Evolutionary conservation across 2,113 vertebrate genomes (phyloP), one percentile per base, ranked within the genome.

Genomic region (Pluvialis apricaria): DNA sequence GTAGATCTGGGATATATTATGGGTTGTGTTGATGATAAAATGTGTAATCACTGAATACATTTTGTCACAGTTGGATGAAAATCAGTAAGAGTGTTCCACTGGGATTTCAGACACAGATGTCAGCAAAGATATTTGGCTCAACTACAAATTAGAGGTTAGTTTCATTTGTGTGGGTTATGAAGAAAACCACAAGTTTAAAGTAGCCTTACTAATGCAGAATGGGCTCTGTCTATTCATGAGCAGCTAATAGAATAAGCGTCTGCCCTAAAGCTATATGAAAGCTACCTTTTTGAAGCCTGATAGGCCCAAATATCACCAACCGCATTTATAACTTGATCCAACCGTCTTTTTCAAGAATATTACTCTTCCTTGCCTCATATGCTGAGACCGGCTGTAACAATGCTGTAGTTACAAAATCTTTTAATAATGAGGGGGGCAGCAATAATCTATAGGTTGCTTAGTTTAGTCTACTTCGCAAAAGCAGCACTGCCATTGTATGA

Each of bases 21-120:
- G 78, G 40, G 70, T 91, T 82, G 19, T 87, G 78, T 87, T 82
- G 84, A 88, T 96, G 86, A 94, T 94, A 94, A 95, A 95, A 91
- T 94, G 81, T 95, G 61, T 96, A 87, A 91, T 96, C 95, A 87
- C 93, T 72, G 86, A 95, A 96, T 91, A 77, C 71, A 52, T 97
- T 94, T 96, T 96, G 93, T 97, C 95, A 94, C 95, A 94, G 78
- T 94, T 94, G 90, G 79, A 96, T 96, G 95, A 94, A 95, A 95
- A 93, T 96, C 90, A 78, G 81, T 92, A 88, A 89, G 78, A 91
- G 28, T 91, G 91, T 82, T 97, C 95, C 3, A 0, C 69, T 91
- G 96, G 91, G 91, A 93, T 96, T 92, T 96, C 77, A 86, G 71
- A 95, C 85, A 91, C 94, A 96, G 95, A 96, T 97, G 91, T 95